Evolutionary conservation across 2,888 invertebrate species (phyloP), one percentile per base, ranked within the genome.

Genomic region (Gymnoscelis rufifasciata): DNA sequence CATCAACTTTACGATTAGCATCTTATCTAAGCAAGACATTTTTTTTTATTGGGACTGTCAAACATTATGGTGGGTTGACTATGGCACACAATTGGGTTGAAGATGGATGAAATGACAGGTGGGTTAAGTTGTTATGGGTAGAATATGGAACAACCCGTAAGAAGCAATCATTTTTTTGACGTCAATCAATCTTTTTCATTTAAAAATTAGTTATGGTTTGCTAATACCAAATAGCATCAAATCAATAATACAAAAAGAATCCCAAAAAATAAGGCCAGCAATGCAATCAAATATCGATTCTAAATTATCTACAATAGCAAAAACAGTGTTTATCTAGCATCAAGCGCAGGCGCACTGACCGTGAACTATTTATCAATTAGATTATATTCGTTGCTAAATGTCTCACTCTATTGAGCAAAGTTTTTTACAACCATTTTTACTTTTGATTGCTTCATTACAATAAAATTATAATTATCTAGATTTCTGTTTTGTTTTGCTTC

Each of bases 291-390:
- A 13, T 24, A 37, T 10, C 24, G 24, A 26, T 33, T 33, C n/a
- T 5, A 19, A 26, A 19, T 19, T n/a, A 35, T 35, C 19, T 11
- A 10, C 19, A 35, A 19, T 19, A 35, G 35, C 29, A 44, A 51
- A 52, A 53, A 53, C 49, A 23, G 11, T 27, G 23, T 45, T 50
- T 51, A 42, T 35, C 36, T 41, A 51, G 15, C 29, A 31, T 19
- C 2, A 19, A 28, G 30, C 10, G 39, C 10, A 36, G 31, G 38
- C 35, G 37, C 48, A 39, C 13, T 36, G 43, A 43, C 49, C 57
- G 42, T 54, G 51, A 54, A 54, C 56, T 46, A 48, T 53, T 48
- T 45, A 53, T 52, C 50, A 33, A 46, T 45, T 39, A 43, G 47
- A 48, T 42, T 56, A 49, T 47, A 47, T 33, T 39, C n/a, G 28